These are phyloP conservation scores for Acanthisitta chloris DNA, from an alignment of 2,113 vertebrate species.

Conservation along the genomic window DNA sequence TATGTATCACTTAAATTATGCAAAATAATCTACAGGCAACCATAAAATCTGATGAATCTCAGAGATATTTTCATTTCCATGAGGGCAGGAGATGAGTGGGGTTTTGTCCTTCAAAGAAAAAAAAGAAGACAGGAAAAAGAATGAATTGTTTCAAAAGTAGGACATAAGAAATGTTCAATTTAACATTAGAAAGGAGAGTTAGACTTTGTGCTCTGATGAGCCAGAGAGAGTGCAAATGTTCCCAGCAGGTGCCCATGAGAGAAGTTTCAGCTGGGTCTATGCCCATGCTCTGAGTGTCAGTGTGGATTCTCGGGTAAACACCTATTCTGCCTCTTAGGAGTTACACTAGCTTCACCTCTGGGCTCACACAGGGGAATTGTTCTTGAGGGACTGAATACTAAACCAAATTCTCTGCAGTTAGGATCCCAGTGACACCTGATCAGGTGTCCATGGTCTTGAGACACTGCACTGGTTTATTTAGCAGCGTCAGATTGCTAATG, in stretches of 20 bases:
- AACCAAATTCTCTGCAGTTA: not conserved
- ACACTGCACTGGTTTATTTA: not conserved
- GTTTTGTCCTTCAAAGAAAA: not conserved
- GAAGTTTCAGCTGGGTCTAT: not conserved
- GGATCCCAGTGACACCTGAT: not conserved
- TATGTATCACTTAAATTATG: constrained; percentile 33
- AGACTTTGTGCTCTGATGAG: not conserved
- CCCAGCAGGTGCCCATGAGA: not conserved
- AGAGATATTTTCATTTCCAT: not conserved
- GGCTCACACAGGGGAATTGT: not conserved
- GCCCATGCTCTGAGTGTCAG: not conserved
- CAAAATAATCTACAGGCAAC: not conserved
- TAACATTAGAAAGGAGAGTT: not conserved
- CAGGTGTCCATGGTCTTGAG: not conserved
- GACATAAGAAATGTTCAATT: not conserved
- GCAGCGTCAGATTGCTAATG: not conserved
- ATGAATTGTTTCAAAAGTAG: not conserved
- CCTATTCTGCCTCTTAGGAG: not conserved
- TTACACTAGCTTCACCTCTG: not conserved
- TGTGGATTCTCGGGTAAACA: not conserved
- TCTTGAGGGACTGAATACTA: not conserved
- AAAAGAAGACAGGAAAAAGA: not conserved
- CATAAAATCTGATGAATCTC: not conserved
- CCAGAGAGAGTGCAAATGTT: not conserved
- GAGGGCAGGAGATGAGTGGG: not conserved